A percentile compares a stretch with the other conserved stretches of the same genome.
phyloP scores from a whole-genome alignment of 2,888 invertebrate genomes.

The Scaptomyza polygonia region DNA sequence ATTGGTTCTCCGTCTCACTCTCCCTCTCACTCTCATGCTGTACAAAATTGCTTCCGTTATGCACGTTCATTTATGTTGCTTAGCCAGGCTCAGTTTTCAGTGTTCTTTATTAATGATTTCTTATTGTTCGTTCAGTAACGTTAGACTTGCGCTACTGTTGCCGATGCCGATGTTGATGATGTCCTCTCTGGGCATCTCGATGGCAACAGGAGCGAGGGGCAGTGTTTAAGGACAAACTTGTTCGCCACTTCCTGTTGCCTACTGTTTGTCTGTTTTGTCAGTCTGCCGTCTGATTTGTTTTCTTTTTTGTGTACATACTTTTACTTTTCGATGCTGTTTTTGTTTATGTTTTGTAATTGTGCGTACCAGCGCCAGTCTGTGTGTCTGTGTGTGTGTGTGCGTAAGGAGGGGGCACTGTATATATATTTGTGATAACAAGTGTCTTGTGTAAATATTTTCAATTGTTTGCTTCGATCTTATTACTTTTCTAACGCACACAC shows the following conservation, averaged over 20 bases:
- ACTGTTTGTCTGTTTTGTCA: constrained; percentile 49
- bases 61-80: constrained; percentile 75
- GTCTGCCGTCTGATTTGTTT: constrained; percentile 65
- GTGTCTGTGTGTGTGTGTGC: constrained; percentile 23
- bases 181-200: not conserved
- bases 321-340: constrained; percentile 59
- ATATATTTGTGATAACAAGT: constrained; percentile 75
- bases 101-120: constrained; percentile 56
- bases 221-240: constrained; percentile 48
- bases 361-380: constrained; percentile 4
- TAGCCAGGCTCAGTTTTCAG: constrained; percentile 27
- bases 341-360: constrained; percentile 50
- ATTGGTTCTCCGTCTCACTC: not conserved
- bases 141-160: not conserved
- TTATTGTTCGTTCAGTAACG: constrained; percentile 13
- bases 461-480: constrained; percentile 77
- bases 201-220: constrained; percentile 13
- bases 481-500: constrained; percentile 57
- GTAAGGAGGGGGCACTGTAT: constrained; percentile 18
- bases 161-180: constrained; percentile 1
- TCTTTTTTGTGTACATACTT: constrained; percentile 45
- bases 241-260: constrained; percentile 71
- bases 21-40: constrained; percentile 50
- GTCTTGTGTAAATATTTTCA: constrained; percentile 80
- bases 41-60: constrained; percentile 76